phyloP scores from a whole-genome alignment of 2,113 vertebrate species.

The Nesoenas mayeri region DNA sequence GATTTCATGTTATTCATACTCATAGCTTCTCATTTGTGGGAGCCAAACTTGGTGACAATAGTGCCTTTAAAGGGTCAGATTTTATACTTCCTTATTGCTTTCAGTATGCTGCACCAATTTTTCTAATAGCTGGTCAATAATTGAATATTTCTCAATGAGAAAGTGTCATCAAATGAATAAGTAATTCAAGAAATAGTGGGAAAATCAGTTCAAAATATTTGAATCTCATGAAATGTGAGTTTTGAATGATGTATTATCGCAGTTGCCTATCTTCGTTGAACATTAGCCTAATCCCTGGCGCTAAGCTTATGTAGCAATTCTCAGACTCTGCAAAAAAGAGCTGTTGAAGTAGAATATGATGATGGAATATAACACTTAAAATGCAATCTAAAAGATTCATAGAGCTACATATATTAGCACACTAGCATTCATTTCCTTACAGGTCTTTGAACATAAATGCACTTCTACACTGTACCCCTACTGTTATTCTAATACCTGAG shows the following conservation, averaged over 20 bases:
- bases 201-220: not conserved
- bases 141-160: not conserved
- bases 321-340: not conserved
- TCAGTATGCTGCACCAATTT: not conserved
- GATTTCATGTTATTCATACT: not conserved
- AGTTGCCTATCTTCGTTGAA: not conserved
- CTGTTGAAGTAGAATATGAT: not conserved
- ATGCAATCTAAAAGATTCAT: not conserved
- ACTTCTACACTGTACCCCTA: not conserved
- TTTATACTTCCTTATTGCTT: not conserved
- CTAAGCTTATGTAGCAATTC: not conserved
- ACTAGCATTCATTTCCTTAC: not conserved
- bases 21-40: not conserved
- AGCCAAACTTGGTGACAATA: not conserved
- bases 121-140: not conserved
- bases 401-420: not conserved
- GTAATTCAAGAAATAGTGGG: not conserved
- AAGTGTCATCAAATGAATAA: not conserved
- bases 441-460: not conserved
- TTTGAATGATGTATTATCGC: not conserved
- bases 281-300: not conserved
- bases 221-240: not conserved
- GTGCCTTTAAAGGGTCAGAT: not conserved
- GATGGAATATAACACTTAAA: not conserved
- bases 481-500: not conserved